Evolutionary conservation across 2,113 vertebrate genomes (phyloP).

Genomic region (Stigmatopora argus): DNA sequence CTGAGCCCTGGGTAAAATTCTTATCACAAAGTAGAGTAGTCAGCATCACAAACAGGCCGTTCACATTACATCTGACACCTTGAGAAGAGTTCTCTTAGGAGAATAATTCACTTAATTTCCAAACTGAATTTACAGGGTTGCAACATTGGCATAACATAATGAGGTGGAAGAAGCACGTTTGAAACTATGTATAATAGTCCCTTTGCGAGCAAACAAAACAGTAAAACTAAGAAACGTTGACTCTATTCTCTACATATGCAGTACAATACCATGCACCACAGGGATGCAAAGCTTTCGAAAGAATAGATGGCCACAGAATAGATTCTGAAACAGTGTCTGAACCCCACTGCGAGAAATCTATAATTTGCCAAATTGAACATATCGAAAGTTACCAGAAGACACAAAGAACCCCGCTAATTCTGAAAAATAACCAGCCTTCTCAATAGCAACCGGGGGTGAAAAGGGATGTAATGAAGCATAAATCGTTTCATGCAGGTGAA

Average conservation of each 20-base stretch:
- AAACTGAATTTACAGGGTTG: slow-evolving; percentile 5
- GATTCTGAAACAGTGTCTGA: slow-evolving; percentile 33
- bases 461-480: background rate
- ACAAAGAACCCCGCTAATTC: slow-evolving; percentile 24
- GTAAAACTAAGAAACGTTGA: slow-evolving; percentile 19
- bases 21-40: slow-evolving; percentile 39
- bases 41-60: slow-evolving; percentile 25
- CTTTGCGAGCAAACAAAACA: slow-evolving; percentile 24
- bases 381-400: slow-evolving; percentile 20
- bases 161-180: background rate
- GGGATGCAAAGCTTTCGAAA: slow-evolving; percentile 16
- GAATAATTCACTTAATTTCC: slow-evolving; percentile 13
- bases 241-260: slow-evolving; percentile 34
- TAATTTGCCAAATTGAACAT: slow-evolving; percentile 43
- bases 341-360: slow-evolving; percentile 32
- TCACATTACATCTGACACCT: slow-evolving; percentile 25
- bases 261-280: slow-evolving; percentile 14
- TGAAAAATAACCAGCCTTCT: slow-evolving; percentile 16
- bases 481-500: slow-evolving; percentile 3
- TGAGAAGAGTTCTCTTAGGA: slow-evolving; percentile 17
- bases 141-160: slow-evolving; percentile 12
- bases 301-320: background rate
- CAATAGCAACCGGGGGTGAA: slow-evolving; percentile 5
- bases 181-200: slow-evolving; percentile 23
- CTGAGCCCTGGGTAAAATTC: slow-evolving; percentile 31